These are phyloP conservation scores for Noctua janthe DNA, from an alignment of 2,888 invertebrate species.

Conservation along the genomic window DNA sequence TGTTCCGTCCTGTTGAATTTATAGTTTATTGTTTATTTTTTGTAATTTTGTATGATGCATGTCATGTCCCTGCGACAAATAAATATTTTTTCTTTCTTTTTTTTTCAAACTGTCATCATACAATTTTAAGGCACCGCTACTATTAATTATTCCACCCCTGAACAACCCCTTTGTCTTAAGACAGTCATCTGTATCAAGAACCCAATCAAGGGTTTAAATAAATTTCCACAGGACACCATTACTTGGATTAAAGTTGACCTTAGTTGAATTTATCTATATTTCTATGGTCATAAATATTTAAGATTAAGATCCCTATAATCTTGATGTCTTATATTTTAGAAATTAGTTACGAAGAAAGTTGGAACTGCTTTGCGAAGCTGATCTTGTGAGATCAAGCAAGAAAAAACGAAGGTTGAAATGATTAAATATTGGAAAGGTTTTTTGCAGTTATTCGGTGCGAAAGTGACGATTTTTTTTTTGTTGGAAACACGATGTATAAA, in stretches of 20 bases:
- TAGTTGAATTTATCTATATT: conserved; percentile 38
- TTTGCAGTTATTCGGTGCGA: neutral
- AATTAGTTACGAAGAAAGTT: conserved; percentile 8
- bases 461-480: neutral
- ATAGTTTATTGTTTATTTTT: too few relatives aligned
- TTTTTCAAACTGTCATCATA: neutral
- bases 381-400: neutral
- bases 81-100: too few relatives aligned
- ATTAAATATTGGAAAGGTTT: neutral
- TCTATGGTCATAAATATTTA: conserved; percentile 20
- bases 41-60: too few relatives aligned
- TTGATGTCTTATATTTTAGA: conserved; percentile 33
- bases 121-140: neutral
- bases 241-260: conserved; percentile 61
- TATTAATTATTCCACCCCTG: conserved; percentile 34
- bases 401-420: conserved; percentile 1
- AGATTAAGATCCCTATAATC: conserved; percentile 27
- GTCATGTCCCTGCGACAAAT: too few relatives aligned
- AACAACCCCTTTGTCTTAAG: conserved; percentile 35
- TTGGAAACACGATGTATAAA: neutral
- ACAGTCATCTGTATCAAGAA: conserved; percentile 49
- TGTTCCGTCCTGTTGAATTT: too few relatives aligned
- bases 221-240: conserved; percentile 55
- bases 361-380: neutral
- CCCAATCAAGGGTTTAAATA: conserved; percentile 60